These are phyloP conservation scores for Sminthurinus aureus DNA, from an alignment of 2,888 invertebrate species.

Conservation along the genomic window DNA sequence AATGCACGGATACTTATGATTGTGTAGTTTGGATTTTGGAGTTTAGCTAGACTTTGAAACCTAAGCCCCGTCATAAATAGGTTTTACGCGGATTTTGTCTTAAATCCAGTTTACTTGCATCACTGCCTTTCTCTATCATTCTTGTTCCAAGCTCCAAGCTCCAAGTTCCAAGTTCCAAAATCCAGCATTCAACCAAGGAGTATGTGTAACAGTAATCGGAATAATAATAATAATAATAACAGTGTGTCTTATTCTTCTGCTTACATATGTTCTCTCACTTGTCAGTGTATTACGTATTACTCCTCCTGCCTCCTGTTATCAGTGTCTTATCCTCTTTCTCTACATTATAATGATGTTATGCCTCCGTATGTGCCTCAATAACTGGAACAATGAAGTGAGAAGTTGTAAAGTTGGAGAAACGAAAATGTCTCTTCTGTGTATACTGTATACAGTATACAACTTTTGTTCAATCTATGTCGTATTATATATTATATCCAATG, in stretches of 20 bases:
- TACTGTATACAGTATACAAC: not conserved
- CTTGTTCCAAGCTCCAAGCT: not conserved
- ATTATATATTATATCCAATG: not conserved
- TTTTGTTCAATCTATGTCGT: not conserved
- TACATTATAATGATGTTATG: too few relatives aligned
- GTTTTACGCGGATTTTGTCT: constrained; percentile 30
- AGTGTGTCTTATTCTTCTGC: not conserved
- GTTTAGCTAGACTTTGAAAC: not conserved
- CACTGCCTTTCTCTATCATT: constrained; percentile 2
- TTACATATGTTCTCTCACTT: too few relatives aligned
- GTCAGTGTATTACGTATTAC: not conserved
- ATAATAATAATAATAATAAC: constrained; percentile 4
- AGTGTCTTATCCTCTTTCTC: too few relatives aligned
- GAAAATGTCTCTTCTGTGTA: not conserved
- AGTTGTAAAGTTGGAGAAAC: constrained; percentile 12
- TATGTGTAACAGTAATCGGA: not conserved
- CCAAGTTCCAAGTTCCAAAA: not conserved
- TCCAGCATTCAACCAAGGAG: not conserved
- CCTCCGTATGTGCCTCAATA: not conserved
- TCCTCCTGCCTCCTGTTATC: not conserved
- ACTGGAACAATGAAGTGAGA: constrained; percentile 5
- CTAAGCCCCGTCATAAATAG: constrained; percentile 26
- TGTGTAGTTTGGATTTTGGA: too few relatives aligned
- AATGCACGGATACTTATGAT: too few relatives aligned
- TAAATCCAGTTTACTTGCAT: constrained; percentile 37